Evolutionary conservation across 2,888 invertebrate genomes (phyloP).

Genomic region (Hyalella azteca): DNA sequence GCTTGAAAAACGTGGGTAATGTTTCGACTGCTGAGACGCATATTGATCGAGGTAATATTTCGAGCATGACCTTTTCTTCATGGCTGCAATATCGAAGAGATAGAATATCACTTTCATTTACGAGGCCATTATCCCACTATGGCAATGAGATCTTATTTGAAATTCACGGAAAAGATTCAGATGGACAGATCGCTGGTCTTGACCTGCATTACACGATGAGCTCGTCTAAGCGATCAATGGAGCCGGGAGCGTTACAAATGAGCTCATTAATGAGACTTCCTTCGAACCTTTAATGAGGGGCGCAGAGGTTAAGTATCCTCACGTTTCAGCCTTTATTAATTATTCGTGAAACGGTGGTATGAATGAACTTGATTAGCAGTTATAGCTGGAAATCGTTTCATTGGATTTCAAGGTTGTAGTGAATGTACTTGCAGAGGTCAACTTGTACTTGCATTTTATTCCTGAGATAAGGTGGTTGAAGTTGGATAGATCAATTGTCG

Average conservation of each 20-base stretch:
- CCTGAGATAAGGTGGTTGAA: no score
- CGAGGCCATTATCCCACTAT: background rate
- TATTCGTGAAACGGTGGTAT: slow-evolving; percentile 30
- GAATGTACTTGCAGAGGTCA: no score
- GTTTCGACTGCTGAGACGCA: no score
- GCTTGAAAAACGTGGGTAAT: no score
- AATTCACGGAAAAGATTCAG: background rate
- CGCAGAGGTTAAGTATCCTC: slow-evolving; percentile 24
- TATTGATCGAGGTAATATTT: no score
- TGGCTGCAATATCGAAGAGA: background rate
- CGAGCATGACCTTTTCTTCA: background rate
- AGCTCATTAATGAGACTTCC: background rate
- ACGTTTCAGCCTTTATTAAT: slow-evolving; percentile 32
- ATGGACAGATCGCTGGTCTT: background rate
- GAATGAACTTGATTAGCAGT: no score
- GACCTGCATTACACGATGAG: background rate
- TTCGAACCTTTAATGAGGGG: slow-evolving; percentile 22
- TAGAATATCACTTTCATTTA: background rate
- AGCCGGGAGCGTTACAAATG: background rate
- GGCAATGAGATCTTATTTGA: background rate
- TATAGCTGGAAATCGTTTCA: no score
- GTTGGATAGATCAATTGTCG: no score
- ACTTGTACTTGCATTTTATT: no score
- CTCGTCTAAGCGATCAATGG: background rate
- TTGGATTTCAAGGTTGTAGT: no score